Evolutionary conservation across 2,113 vertebrate genomes (phyloP), one percentile per base, ranked within the genome.

Genomic region (Pelvicachromis taeniatus): DNA sequence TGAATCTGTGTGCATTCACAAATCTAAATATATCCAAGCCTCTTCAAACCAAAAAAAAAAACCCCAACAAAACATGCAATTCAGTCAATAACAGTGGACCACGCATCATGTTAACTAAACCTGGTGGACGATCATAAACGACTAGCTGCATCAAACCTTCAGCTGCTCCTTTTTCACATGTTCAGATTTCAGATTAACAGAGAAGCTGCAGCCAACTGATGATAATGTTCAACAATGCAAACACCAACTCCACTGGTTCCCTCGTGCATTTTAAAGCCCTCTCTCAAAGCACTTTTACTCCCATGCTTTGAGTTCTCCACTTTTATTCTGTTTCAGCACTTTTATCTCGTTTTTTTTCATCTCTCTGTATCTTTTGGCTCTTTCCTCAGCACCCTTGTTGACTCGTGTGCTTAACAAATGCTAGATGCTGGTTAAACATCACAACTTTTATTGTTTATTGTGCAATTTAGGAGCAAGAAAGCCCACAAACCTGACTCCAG

Each of bases 161-260:
- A 86, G 88, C 73, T 91, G 88, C 54, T 84, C 4, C 10, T 3
- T 23, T 2, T 40, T n/a, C 50, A 70, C 45, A 23, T 58, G 26
- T 61, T 21, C 26, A 17, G 21, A 10, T 23, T 6, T 50, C 31
- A 70, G 31, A 78, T 40, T 1, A 50, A 6, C 58, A 53, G 81
- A 2, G 42, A 80, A 23, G 83, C 83, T 23, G 63, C 65, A 55
- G 48, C 90, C 82, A 88, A 85, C 88, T 79, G 87, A 83, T 70
- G 70, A 59, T 61, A 4, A 53, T 16, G 80, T 58, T 63, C 56
- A 54, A 4, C 21, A 42, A 81, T 54, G 26, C 42, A 83, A 3
- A 56, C 17, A 45, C 38, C 77, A 45, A 70, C 38, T 14, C 52
- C 38, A 42, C 63, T 70, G 38, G 21, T 42, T 45, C 63, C 16